Conservation (phyloP, 2,797 vertebrate genomes). For the Smutsia gigantea region DNA sequence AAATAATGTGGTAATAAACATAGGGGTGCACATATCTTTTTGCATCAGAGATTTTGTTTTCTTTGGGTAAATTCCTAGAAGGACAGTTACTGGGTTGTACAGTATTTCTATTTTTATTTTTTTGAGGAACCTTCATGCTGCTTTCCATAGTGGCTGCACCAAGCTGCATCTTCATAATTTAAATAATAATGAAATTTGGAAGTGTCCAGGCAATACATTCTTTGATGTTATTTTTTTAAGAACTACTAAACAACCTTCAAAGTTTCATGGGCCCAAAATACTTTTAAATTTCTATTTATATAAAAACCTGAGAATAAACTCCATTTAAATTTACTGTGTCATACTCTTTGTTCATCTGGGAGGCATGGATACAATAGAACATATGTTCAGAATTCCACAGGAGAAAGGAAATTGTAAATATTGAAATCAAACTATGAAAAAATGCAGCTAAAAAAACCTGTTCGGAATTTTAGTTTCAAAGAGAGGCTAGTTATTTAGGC, state of each 20-base stretch:
- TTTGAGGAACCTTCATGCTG: too few species aligned
- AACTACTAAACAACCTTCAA: neutral
- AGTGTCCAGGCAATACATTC: neutral
- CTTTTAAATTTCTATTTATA: constrained; percentile 29
- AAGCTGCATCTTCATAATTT: neutral
- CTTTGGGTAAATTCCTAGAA: too few species aligned
- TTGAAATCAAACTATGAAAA: neutral
- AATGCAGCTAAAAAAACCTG: neutral
- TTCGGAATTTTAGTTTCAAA: neutral
- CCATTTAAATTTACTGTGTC: constrained; percentile 14
- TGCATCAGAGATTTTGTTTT: too few species aligned
- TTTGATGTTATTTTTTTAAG: constrained; percentile 38
- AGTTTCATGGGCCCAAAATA: neutral
- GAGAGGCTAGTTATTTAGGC: neutral
- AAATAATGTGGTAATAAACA: too few species aligned
- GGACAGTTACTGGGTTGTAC: too few species aligned
- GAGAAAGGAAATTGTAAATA: constrained; percentile 29
- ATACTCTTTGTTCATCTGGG: constrained; percentile 45
- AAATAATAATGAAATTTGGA: constrained; percentile 24
- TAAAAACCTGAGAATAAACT: constrained; percentile 3
- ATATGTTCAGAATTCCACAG: constrained; percentile 59
- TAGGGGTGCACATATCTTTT: too few species aligned
- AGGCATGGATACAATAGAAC: constrained; percentile 23
- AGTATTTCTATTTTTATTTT: too few species aligned
- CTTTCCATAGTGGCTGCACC: too few species aligned